A percentile compares a stretch with the other conserved stretches of the same genome.
phyloP scores from a whole-genome alignment of 2,797 vertebrate species.

The Halcyon smyrnensis region DNA sequence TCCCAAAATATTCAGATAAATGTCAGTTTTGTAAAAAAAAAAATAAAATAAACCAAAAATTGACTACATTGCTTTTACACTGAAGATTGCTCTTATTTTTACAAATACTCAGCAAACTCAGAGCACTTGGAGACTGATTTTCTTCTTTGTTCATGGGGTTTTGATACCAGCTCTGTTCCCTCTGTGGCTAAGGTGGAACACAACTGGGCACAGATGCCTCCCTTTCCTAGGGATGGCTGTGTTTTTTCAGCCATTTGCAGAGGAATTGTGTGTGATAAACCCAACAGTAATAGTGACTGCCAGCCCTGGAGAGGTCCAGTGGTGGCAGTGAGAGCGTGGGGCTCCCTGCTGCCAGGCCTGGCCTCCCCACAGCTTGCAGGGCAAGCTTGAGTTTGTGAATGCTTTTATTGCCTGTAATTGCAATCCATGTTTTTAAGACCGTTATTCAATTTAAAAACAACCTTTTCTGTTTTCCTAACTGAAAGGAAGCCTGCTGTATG shows the following conservation, averaged over 20 bases:
- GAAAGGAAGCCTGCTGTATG: background rate
- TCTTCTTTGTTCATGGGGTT: background rate
- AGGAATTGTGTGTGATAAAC: background rate
- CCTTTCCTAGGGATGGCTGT: fast-evolving
- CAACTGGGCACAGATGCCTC: background rate
- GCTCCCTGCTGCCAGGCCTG: background rate
- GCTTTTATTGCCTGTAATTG: background rate
- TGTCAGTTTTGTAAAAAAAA: background rate
- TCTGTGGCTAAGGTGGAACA: background rate
- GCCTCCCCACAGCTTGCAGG: fast-evolving
- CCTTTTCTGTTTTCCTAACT: background rate
- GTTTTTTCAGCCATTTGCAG: background rate
- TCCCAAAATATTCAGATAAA: background rate
- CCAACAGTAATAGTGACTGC: fast-evolving
- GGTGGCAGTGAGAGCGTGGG: fast-evolving
- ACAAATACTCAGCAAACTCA: background rate
- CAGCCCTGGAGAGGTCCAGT: background rate
- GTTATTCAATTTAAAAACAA: background rate
- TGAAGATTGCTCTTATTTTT: background rate
- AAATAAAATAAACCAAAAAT: background rate
- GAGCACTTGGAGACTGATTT: background rate
- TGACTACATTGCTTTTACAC: background rate
- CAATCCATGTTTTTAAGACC: background rate
- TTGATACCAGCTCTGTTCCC: background rate
- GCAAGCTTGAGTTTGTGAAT: background rate